These are phyloP conservation scores for Chelonus formosanus DNA, from an alignment of 2,888 invertebrate genomes.

Conservation along the genomic window DNA sequence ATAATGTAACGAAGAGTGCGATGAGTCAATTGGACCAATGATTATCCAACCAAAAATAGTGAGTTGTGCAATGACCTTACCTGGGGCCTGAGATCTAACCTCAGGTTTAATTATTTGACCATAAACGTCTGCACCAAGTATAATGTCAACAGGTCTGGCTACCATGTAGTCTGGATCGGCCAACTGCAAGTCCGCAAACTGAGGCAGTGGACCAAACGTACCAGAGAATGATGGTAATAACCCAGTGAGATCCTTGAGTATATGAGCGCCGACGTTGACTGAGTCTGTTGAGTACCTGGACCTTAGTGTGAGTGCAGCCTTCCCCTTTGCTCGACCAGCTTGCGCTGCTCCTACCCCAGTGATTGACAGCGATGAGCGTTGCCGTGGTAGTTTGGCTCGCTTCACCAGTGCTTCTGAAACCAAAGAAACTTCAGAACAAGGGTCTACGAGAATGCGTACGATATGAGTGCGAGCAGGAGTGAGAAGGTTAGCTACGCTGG, in stretches of 20 bases:
- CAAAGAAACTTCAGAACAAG: no score
- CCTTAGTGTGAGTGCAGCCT: no score
- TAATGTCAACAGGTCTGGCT: not conserved
- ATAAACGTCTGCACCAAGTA: conserved; percentile 3
- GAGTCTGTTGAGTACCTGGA: not conserved
- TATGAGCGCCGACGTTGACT: not conserved
- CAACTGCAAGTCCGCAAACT: not conserved
- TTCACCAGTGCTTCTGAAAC: no score
- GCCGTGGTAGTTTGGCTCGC: not conserved
- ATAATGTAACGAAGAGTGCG: not conserved
- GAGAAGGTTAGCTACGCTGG: not conserved
- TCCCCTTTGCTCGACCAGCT: no score
- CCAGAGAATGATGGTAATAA: no score
- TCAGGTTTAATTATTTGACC: not conserved
- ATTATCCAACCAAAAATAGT: conserved; percentile 9
- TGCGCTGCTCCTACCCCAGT: no score
- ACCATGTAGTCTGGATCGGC: not conserved
- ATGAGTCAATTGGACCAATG: not conserved
- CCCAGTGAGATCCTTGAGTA: not conserved
- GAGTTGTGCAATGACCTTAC: not conserved
- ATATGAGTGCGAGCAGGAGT: no score
- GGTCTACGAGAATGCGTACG: no score
- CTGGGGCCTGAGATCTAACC: not conserved
- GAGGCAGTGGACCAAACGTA: no score
- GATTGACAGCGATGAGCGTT: no score